Base-by-base conservation (phyloP, 1,140 invertebrate species). In the Bombyx mandarina region DNA sequence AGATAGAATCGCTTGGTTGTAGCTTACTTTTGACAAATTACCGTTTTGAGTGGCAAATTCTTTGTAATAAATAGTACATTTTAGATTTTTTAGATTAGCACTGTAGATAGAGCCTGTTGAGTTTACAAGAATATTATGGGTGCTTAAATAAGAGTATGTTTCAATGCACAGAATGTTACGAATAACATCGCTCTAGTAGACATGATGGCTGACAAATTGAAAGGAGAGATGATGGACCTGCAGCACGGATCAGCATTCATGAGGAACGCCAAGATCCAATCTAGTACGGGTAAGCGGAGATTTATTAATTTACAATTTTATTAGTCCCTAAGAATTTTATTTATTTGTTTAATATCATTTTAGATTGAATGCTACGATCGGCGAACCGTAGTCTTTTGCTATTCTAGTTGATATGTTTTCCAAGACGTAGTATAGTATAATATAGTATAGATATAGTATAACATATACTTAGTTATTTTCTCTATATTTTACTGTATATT, bases 151-250 rank as follows among this genome's bases (percentile, higher is more conserved):
- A 5, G 26, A 35, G 4, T 35, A 35, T 53, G 8, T 9, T 55
- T 56, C 57, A 61, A 60, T 57, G 76, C 75, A 43, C 80, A 96
- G 94, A 88, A 92, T 58, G 91, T 97, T 42, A 93, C 94, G 8
- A 94, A 91, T 75, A 94, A 97, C 66, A 80, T 98, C 9, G 94
- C 92, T 9, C 87, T 98, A 47, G 91, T 97, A 10, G 96, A 98
- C 86, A 91, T 94, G 8, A 90, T 92, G 88, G 90, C 83, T 5
- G 93, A 97, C 67, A 97, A 97, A 82, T 77, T 97, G 45, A 92
- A 93, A 67, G 96, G 96, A 7, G 96, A 98, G 87, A 92, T 97
- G 91, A 90, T 97, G 91, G 95, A 96, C 79, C 79, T 97, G 42
- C 95, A 96, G 76, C 96, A 98, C 71, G 96, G 96, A 8, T 93